Conservation (phyloP, 2,888 invertebrate species). For the Lasius fuliginosus region DNA sequence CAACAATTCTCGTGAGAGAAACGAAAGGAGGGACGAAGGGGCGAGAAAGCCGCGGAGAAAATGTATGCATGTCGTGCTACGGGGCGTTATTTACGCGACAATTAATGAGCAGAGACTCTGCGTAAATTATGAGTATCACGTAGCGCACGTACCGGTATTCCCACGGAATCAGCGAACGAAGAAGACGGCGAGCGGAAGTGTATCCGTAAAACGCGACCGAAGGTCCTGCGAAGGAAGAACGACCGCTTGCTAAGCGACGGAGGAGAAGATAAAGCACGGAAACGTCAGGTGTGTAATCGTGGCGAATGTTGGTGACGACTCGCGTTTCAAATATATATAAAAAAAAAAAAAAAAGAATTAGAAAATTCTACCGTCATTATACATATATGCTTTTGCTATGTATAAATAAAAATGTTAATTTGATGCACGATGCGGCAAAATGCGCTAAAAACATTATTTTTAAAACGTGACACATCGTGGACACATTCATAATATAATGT, state of each 20-base stretch:
- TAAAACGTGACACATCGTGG: neutral
- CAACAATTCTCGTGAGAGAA: slow-evolving; percentile 1
- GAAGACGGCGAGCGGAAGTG: slow-evolving; percentile 22
- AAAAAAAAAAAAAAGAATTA: neutral
- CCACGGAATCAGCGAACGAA: slow-evolving; percentile 18
- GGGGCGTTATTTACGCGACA: slow-evolving; percentile 44
- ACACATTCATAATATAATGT: too few species aligned
- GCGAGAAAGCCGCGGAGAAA: neutral
- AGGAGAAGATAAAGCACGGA: slow-evolving; percentile 1
- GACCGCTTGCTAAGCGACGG: slow-evolving; percentile 5
- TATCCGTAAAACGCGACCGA: slow-evolving; percentile 26
- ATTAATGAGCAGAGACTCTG: slow-evolving; percentile 39
- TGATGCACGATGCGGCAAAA: neutral
- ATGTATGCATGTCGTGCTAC: slow-evolving; percentile 29
- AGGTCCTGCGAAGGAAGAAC: neutral
- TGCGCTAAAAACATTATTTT: neutral
- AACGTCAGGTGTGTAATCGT: slow-evolving; percentile 5
- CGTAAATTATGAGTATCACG: slow-evolving; percentile 51
- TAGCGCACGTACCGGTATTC: slow-evolving; percentile 19
- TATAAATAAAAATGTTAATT: slow-evolving; percentile 4
- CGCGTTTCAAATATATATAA: neutral
- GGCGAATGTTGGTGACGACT: neutral
- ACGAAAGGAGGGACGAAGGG: neutral
- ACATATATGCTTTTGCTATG: neutral
- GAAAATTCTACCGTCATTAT: neutral